Percentiles rank a stretch among this genome's conserved stretches.
phyloP scores from a whole-genome alignment of 2,888 invertebrate species.

The Brachypalpus laphriformis region DNA sequence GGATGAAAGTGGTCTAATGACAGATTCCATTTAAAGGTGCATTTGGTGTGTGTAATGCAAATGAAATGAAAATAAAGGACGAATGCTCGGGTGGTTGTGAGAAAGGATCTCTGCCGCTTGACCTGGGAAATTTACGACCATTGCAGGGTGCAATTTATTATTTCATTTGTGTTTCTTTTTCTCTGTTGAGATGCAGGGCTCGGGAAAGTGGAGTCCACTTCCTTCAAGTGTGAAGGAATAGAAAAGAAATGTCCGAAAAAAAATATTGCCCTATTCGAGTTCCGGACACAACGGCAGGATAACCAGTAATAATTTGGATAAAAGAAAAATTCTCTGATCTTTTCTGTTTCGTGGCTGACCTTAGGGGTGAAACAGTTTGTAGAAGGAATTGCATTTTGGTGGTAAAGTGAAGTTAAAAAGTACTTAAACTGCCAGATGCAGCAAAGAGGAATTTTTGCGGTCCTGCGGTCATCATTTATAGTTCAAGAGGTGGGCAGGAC shows the following conservation, averaged over 20 bases:
- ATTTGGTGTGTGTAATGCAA: slow-evolving; percentile 55
- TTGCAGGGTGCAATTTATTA: slow-evolving; percentile 64
- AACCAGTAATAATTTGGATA: slow-evolving; percentile 53
- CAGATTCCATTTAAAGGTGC: slow-evolving; percentile 67
- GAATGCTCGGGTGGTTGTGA: slow-evolving; percentile 15
- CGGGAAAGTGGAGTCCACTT: not conserved
- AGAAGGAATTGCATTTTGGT: slow-evolving; percentile 63
- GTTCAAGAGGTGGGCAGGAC: slow-evolving; percentile 26
- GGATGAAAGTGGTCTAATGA: slow-evolving; percentile 40
- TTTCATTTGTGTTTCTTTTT: slow-evolving; percentile 27
- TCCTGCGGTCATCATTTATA: slow-evolving; percentile 42
- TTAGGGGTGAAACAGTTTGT: slow-evolving; percentile 53
- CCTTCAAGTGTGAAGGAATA: slow-evolving; percentile 29
- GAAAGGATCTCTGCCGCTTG: slow-evolving; percentile 43
- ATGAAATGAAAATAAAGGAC: slow-evolving; percentile 60
- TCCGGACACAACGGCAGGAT: slow-evolving; percentile 25
- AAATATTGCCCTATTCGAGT: slow-evolving; percentile 33
- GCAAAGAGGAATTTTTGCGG: slow-evolving; percentile 13
- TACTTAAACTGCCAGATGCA: slow-evolving; percentile 53
- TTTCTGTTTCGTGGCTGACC: slow-evolving; percentile 57
- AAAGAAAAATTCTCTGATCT: slow-evolving; percentile 10
- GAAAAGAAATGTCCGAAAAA: slow-evolving; percentile 50
- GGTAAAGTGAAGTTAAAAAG: slow-evolving; percentile 61
- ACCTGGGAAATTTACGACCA: slow-evolving; percentile 62
- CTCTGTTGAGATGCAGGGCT: not conserved